Percentiles rank a stretch among this genome's conserved stretches.
These are phyloP conservation scores for Arrhamphus sclerolepis DNA, from an alignment of 2,797 vertebrate genomes.

Conservation along the genomic window DNA sequence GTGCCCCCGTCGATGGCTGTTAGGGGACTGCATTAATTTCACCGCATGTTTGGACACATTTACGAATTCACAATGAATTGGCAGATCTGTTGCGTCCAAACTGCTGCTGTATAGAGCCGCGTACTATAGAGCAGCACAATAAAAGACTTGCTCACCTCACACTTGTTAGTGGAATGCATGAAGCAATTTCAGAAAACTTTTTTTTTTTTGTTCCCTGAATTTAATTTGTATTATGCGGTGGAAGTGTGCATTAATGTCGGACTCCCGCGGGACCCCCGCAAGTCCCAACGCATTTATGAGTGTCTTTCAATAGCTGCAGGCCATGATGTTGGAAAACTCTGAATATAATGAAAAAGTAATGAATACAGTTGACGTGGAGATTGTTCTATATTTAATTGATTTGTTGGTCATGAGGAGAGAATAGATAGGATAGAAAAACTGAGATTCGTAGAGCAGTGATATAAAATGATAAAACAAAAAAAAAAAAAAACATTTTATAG, in stretches of 20 bases:
- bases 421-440: constrained; percentile 8
- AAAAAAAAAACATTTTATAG: neutral
- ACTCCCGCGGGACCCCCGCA: constrained; percentile 10
- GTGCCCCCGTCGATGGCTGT: no score
- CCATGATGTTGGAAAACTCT: neutral
- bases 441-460: neutral
- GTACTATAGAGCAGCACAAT: no score
- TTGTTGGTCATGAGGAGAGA: constrained; percentile 6
- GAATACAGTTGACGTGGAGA: constrained; percentile 20
- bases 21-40: no score
- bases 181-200: constrained; percentile 4
- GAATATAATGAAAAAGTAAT: constrained; percentile 33
- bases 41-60: no score
- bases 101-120: no score
- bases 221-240: neutral
- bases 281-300: constrained; percentile 9
- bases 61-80: no score
- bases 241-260: constrained; percentile 12
- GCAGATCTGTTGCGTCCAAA: no score
- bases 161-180: no score
- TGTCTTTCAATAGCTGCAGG: constrained; percentile 30
- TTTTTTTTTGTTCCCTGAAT: constrained; percentile 3
- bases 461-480: neutral
- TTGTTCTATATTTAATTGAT: constrained; percentile 35
- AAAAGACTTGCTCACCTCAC: no score